These are phyloP conservation scores for Vidua chalybeata DNA, from an alignment of 2,113 vertebrate genomes.

Conservation along the genomic window DNA sequence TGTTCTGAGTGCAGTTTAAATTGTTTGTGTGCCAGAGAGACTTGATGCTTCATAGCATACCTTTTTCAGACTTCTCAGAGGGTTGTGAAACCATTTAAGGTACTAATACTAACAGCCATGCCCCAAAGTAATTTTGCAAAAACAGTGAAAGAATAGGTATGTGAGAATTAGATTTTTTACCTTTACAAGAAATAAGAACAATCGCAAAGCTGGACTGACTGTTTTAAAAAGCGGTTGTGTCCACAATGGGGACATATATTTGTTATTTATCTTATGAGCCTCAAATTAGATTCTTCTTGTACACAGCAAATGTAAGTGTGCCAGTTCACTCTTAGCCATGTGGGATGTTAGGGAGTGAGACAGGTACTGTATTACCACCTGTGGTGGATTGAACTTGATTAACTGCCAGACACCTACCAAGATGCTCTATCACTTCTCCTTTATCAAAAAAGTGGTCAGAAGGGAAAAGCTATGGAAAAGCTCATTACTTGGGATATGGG, in stretches of 20 bases:
- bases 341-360: neutral
- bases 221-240: neutral
- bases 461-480: neutral
- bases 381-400: neutral
- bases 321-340: neutral
- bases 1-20: neutral
- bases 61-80: neutral
- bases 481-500: neutral
- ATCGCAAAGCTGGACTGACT: neutral
- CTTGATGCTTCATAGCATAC: neutral
- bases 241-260: neutral
- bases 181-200: neutral
- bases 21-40: neutral
- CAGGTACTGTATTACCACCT: neutral
- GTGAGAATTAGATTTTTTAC: neutral
- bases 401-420: neutral
- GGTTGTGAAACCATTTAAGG: neutral
- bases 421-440: neutral
- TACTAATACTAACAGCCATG: neutral
- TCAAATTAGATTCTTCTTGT: neutral
- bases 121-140: neutral
- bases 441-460: neutral
- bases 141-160: neutral
- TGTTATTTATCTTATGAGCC: neutral
- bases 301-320: neutral